Base-by-base conservation (phyloP, 2,888 invertebrate genomes). In the Ctenicera cuprea region DNA sequence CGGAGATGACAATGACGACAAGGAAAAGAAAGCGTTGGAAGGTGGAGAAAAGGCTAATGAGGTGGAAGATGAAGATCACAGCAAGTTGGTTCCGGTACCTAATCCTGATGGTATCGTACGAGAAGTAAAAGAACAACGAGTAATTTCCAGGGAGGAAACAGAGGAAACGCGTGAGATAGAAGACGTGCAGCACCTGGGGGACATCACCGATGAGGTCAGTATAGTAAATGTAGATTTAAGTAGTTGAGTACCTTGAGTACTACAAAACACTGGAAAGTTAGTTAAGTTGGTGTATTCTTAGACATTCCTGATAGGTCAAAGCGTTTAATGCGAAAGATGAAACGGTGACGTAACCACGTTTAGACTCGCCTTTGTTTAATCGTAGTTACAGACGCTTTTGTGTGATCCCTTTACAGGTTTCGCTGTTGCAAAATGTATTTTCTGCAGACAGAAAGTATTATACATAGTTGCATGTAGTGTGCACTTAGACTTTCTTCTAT, bases 151-250 rank as follows among this genome's bases (percentile, higher is more conserved):
- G 74, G 95, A 96, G 87, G 93, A 96, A 84, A 93, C 92, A 52
- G 94, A 96, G 82, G 93, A 95, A 80, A 91, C 93, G 41, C 89
- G 92, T 76, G 96, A 96, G 87, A 95, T 94, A 0, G 96, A 96
- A 87, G 95, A 96, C 87, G 90, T 94, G 73, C 92, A 93, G 81
- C 94, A 96, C 83, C 89, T 92, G 68, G 96, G 96, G 37, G 94
- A 96, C 84, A 94, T 96, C 82, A 94, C 95, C 63, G 96, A 96
- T 87, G 93, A 95, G 90, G 96, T 96, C 83, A 91, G 91, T 88
- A 59, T 11, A 41, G 14, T 38, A 41, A 37, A 33, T n/a, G 5
- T 63, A 26, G n/a, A 52, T 12, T 3, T 45, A 45, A 16, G 3
- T 11, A 12, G 7, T 43, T 14, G 4, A 43, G 14, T 43, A 14